A percentile compares a stretch with the other conserved stretches of the same genome.
phyloP scores from a whole-genome alignment of 2,797 vertebrate genomes.

The Cuniculus paca region DNA sequence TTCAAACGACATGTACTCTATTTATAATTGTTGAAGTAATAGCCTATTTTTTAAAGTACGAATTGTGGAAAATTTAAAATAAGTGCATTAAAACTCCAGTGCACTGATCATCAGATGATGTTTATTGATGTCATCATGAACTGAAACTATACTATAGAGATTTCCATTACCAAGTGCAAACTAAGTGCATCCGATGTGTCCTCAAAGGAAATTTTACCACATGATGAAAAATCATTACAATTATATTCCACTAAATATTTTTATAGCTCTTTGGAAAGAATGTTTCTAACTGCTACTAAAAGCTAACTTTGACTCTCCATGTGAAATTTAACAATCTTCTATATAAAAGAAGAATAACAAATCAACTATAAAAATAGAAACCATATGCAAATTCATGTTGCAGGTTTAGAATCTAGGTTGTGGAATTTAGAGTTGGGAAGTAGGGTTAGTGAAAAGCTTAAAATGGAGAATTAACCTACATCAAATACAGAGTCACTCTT shows the following conservation, averaged over 20 bases:
- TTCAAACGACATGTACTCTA: constrained; percentile 33
- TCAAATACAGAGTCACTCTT: constrained; percentile 7
- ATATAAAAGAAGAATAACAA: constrained; percentile 62
- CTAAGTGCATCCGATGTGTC: neutral
- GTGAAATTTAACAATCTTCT: constrained; percentile 33
- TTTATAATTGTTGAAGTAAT: constrained; percentile 46
- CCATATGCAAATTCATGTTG: constrained; percentile 17
- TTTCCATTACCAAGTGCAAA: neutral
- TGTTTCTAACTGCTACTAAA: constrained; percentile 24
- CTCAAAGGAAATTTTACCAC: constrained; percentile 36
- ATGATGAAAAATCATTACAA: constrained; percentile 37
- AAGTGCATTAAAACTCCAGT: neutral
- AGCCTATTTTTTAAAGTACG: neutral
- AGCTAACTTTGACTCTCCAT: neutral
- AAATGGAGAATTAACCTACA: constrained; percentile 25
- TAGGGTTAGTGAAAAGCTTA: constrained; percentile 22
- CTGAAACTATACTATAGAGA: neutral
- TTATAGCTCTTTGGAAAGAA: constrained; percentile 54
- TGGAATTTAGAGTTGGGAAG: constrained; percentile 5
- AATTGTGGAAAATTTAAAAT: neutral
- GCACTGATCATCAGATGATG: neutral
- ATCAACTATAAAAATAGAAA: constrained; percentile 49
- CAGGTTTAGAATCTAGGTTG: constrained; percentile 41
- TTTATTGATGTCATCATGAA: neutral
- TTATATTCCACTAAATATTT: neutral